Conservation (phyloP, 2,888 invertebrate genomes). For the Dilophus febrilis region DNA sequence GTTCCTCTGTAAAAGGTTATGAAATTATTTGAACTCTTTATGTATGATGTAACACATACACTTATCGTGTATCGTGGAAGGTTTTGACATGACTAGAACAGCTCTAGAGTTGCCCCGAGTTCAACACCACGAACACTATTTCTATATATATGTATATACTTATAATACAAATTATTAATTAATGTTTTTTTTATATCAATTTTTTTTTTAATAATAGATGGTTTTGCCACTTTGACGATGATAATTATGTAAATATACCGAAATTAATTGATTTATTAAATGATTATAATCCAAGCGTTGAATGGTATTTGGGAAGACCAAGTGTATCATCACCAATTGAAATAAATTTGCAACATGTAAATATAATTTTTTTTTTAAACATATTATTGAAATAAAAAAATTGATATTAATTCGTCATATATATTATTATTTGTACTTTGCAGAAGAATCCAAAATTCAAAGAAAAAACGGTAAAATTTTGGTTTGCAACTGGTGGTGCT, state of each 20-base stretch:
- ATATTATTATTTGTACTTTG: not conserved
- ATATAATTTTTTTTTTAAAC: constrained; percentile 10
- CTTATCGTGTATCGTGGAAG: too few species aligned
- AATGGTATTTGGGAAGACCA: constrained; percentile 93
- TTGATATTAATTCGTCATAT: not conserved
- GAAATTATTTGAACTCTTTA: too few species aligned
- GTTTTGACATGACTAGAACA: too few species aligned
- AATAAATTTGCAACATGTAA: constrained; percentile 46
- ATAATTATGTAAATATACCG: constrained; percentile 93
- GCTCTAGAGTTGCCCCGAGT: too few species aligned
- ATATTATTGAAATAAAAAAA: not conserved
- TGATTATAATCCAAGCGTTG: constrained; percentile 68
- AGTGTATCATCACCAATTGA: constrained; percentile 80
- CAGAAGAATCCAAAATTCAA: not conserved
- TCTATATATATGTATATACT: not conserved
- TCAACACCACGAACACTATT: not conserved
- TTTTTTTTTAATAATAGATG: constrained; percentile 50
- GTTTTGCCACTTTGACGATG: constrained; percentile 99
- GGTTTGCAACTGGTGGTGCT: constrained; percentile 98
- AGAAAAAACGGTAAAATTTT: constrained; percentile 59
- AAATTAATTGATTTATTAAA: constrained; percentile 63
- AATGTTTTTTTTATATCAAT: too few species aligned
- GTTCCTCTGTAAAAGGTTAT: too few species aligned
- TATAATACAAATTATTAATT: not conserved
- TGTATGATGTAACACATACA: too few species aligned